Percentiles rank a stretch among this genome's conserved stretches.
phyloP scores from a whole-genome alignment of 2,113 vertebrate genomes.

The Forbesichthys agassizii region DNA sequence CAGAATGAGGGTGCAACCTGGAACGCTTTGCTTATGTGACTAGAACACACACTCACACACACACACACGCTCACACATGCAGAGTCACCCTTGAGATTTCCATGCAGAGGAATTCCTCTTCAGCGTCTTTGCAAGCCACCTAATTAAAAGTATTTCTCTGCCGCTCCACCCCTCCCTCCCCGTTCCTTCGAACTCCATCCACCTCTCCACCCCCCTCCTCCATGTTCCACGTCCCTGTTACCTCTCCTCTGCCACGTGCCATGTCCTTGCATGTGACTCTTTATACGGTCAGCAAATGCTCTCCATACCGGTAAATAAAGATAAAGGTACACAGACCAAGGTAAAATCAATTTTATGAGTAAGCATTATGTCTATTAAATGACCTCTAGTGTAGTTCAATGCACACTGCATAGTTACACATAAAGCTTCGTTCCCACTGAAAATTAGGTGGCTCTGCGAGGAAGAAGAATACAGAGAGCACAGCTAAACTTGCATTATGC shows the following conservation, averaged over 20 bases:
- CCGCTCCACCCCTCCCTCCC: not conserved
- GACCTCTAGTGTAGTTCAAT: too few relatives aligned
- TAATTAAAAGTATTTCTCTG: constrained; percentile 8
- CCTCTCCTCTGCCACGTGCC: constrained; percentile 32
- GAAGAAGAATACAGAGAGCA: too few relatives aligned
- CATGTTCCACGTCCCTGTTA: not conserved
- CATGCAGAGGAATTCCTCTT: constrained; percentile 4
- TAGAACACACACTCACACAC: not conserved
- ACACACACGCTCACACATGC: not conserved
- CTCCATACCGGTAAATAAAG: constrained; percentile 37
- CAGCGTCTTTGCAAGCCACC: not conserved
- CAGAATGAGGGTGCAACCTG: constrained; percentile 22
- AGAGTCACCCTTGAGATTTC: not conserved
- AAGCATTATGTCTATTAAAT: too few relatives aligned
- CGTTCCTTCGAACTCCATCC: not conserved
- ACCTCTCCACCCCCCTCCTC: not conserved
- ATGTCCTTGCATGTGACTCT: constrained; percentile 42
- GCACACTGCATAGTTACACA: too few relatives aligned
- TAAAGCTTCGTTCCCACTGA: too few relatives aligned
- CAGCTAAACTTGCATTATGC: too few relatives aligned
- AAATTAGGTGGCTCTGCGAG: too few relatives aligned
- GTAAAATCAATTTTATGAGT: too few relatives aligned
- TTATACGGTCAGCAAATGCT: constrained; percentile 46
- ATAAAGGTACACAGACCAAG: constrained; percentile 11
- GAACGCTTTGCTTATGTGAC: constrained; percentile 4